Base-by-base conservation (phyloP, 1,140 invertebrate species). In the Sycobia sp. region DNA sequence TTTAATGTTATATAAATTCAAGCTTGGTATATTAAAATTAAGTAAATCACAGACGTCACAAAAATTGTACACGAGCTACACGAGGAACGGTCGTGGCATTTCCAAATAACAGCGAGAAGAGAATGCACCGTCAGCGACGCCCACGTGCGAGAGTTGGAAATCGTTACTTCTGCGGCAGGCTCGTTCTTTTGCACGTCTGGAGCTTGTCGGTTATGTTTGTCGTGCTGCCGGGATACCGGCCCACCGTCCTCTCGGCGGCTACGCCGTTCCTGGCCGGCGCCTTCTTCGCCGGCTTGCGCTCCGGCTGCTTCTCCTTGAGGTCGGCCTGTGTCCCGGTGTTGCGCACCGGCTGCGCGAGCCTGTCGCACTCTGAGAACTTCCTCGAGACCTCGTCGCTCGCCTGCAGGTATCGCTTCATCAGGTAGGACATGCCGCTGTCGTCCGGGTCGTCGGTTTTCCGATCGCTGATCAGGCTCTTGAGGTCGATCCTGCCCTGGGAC, bases 341-440 rank as follows among this genome's bases (percentile, higher is more conserved):
- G 39, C 22, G 50, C 1, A 18, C 46, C 4, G 32, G 14, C 1
- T 44, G 23, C 4, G 62, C 23, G 0, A 39, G 5, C 1, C 41
- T 2, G 2, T 46, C 47, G 4, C 29, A n/a, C 16, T 58, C 49
- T 8, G 38, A 18, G 9, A 58, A 43, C 16, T 57, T 50, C 34
- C 51, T 66, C 0, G 23, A 36, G 2, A 53, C 39, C 5, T 53
- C 61, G 34, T 59, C 23, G 14, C 55, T 57, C n/a, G 54, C 27
- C 11, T 32, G 38, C 22, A 59, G 49, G 16, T 62, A 68, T 29
- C 59, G 49, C 13, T 68, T 57, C 47, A 51, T 68, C 39, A 64
- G 46, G n/a, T 39, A 62, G 5, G 64, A 62, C 34, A 54, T 58
- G n/a, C 61, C 58, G 18, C 53, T 56, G 18, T 49, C 27, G 20